These are phyloP conservation scores for Drosophila limbata DNA, from an alignment of 2,888 invertebrate species.

Conservation along the genomic window DNA sequence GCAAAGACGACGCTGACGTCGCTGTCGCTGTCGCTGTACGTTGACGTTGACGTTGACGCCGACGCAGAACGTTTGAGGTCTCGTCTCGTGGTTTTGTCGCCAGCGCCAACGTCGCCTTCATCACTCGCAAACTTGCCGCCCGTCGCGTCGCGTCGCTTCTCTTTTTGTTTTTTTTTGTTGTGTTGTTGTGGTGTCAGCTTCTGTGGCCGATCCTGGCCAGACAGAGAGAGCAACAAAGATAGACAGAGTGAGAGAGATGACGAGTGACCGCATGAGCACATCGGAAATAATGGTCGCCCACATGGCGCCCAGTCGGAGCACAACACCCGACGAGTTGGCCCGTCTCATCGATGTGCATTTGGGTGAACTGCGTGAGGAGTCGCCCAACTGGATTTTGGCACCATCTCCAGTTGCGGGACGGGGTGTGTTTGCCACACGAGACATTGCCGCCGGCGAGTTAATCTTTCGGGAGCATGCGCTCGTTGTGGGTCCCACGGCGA, in stretches of 20 bases:
- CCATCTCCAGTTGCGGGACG: constrained; percentile 89
- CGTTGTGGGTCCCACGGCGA: constrained; percentile 89
- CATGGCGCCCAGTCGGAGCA: constrained; percentile 73
- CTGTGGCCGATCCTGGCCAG: constrained; percentile 29
- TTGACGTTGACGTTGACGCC: constrained; percentile 1
- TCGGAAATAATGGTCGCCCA: constrained; percentile 68
- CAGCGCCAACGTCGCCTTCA: constrained; percentile 53
- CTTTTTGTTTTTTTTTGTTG: constrained; percentile 28
- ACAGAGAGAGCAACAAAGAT: background rate
- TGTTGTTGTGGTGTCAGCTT: constrained; percentile 7
- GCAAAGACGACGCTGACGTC: constrained; percentile 21
- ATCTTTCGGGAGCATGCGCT: constrained; percentile 90
- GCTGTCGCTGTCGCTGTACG: constrained; percentile 22
- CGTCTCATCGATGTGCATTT: constrained; percentile 82
- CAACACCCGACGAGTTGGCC: constrained; percentile 81
- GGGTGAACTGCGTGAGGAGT: constrained; percentile 78
- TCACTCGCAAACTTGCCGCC: constrained; percentile 65
- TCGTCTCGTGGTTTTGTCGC: constrained; percentile 53
- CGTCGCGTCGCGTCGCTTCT: constrained; percentile 55
- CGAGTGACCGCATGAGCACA: constrained; percentile 41
- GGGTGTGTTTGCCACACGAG: constrained; percentile 89
- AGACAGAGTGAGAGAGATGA: background rate
- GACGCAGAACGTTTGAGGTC: constrained; percentile 10
- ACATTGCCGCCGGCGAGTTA: constrained; percentile 89
- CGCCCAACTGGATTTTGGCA: constrained; percentile 87